Percentiles rank a stretch among this genome's conserved stretches.
These are phyloP conservation scores for Hydrozoanthus tunicans DNA, from an alignment of 64 coral and sea anemone genomes.

Conservation along the genomic window DNA sequence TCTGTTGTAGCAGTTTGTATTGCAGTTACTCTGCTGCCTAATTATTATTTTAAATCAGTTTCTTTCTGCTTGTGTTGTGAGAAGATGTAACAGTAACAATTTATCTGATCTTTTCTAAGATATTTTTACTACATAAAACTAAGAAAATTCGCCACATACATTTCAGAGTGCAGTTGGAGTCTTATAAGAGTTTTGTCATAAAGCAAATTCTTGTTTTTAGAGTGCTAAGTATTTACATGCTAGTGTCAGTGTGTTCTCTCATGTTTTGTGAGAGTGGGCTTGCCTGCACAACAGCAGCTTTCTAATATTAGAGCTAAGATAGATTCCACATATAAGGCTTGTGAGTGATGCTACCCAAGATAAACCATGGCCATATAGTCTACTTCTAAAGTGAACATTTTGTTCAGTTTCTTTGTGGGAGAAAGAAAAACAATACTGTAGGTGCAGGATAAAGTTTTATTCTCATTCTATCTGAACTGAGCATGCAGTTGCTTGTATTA, in stretches of 20 bases:
- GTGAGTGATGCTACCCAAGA: slow-evolving; percentile 25
- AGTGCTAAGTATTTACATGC: neutral
- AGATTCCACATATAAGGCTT: neutral
- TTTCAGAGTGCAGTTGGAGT: too few relatives aligned
- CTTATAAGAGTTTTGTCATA: neutral
- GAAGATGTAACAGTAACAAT: neutral
- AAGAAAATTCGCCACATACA: too few relatives aligned
- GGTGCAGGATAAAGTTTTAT: too few relatives aligned
- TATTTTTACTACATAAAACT: too few relatives aligned
- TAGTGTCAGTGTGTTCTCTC: neutral
- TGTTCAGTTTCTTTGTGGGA: neutral
- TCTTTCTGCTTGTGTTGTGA: too few relatives aligned
- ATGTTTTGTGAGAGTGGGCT: neutral
- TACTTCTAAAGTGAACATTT: neutral
- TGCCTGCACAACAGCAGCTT: neutral
- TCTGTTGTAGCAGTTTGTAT: too few relatives aligned
- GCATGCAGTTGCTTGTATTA: too few relatives aligned
- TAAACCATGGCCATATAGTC: neutral
- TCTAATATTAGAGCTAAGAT: slow-evolving; percentile 10
- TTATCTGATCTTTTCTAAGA: too few relatives aligned
- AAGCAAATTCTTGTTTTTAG: neutral
- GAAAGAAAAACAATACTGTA: too few relatives aligned
- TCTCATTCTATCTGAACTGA: neutral
- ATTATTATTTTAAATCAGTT: too few relatives aligned
- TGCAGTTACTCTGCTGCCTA: too few relatives aligned